Base-by-base conservation (phyloP, 2,113 vertebrate species). In the Fukomys damarensis region DNA sequence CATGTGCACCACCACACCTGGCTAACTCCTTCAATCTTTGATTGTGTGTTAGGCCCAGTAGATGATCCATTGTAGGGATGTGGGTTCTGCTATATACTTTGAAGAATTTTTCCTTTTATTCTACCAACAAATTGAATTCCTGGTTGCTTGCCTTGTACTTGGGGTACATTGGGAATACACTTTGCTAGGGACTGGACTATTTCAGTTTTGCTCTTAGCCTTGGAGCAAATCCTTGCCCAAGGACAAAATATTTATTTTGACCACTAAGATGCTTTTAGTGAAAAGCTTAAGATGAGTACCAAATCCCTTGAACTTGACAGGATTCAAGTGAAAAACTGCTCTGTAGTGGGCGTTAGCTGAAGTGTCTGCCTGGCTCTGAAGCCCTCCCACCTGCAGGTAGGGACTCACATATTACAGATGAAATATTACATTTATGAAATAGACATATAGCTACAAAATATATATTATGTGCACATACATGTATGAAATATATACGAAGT, bases 301-400 rank as follows among this genome's bases (percentile, higher is more conserved):
- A 80, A 63, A 56, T 5, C 59, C 6, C 52, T 82, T 66, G 82
- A 46, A 41, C 43, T 46, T 70, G 63, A 52, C 38, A 82, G 65
- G 52, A 91, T 56, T 91, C 52, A 70, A 70, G 68, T 70, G 77
- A 70, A 38, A 91, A 82, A 35, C 89, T 91, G 19, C n/a, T 70
- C 12, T 58, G 20, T n/a, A 38, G 12, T 82, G 38, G n/a, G 41
- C 61, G 35, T 28, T 65, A 68, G 38, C n/a, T 58, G 35, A 52
- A 82, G 26, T 54, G 24, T 65, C 76, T 68, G 43, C 28, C 20
- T 5, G 12, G 41, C 72, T 77, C 35, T 65, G 59, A 12, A n/a
- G 20, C 0, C 41, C 46, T n/a, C 46, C 22, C 35, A n/a, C 13
- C 77, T 35, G 5, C n/a, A 68, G 7, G 46, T 52, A 52, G 7